Percentiles rank a stretch among this genome's conserved stretches.
Evolutionary conservation across 2,113 vertebrate species (phyloP).

Genomic region (Telmatochromis sp.): DNA sequence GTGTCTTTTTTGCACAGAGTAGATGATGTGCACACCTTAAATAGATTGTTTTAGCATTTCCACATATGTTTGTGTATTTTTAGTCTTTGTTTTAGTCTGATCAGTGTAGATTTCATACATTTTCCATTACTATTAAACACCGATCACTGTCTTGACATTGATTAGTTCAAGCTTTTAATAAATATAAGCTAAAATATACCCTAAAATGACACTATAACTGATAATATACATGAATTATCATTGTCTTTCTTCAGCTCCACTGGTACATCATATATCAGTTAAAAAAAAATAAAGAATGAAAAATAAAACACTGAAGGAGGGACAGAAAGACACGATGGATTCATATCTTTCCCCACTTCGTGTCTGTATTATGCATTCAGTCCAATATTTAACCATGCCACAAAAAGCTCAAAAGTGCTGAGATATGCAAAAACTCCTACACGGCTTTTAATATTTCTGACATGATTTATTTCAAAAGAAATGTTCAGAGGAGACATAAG

Average conservation of each 20-base stretch:
- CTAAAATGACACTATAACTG: neutral
- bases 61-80: neutral
- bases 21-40: neutral
- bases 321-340: neutral
- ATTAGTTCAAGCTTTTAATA: neutral
- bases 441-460: neutral
- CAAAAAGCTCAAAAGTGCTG: slow-evolving; percentile 6
- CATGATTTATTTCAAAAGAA: slow-evolving; percentile 29
- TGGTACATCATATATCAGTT: neutral
- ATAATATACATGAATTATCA: neutral
- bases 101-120: neutral
- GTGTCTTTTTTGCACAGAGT: neutral
- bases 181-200: neutral
- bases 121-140: neutral
- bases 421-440: neutral
- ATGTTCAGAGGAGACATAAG: neutral
- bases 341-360: neutral
- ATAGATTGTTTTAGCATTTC: neutral
- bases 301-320: neutral
- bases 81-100: neutral
- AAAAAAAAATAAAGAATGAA: neutral
- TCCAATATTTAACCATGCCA: slow-evolving; percentile 24
- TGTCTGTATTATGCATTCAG: slow-evolving; percentile 7
- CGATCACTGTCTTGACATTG: neutral
- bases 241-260: neutral